Evolutionary conservation across 2,797 vertebrate species (phyloP).

Genomic region (Poecilia wingei): DNA sequence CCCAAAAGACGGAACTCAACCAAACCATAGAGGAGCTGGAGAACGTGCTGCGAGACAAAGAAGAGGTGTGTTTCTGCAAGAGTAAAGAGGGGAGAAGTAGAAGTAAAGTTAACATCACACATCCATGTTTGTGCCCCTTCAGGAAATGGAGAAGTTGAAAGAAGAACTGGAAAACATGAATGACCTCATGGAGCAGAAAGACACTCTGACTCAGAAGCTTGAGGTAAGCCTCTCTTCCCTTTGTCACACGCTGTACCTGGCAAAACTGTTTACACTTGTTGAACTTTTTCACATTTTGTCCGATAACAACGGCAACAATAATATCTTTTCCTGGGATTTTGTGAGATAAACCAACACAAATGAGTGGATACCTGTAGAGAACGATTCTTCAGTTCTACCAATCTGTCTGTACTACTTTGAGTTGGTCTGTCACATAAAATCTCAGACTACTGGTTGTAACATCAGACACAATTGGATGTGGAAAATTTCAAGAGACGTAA

Average conservation of each 20-base stretch:
- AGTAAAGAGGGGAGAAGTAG: background rate
- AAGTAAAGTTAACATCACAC: background rate
- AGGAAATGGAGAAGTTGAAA: constrained; percentile 98
- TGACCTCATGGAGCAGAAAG: constrained; percentile 94
- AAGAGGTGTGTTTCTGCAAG: constrained; percentile 82
- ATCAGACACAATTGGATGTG: background rate
- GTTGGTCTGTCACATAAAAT: background rate
- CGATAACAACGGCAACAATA: background rate
- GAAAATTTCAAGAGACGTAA: background rate
- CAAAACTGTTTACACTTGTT: background rate
- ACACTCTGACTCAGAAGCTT: constrained; percentile 91
- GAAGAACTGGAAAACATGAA: constrained; percentile 95
- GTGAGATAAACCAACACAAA: background rate
- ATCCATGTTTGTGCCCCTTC: constrained; percentile 19
- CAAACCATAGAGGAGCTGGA: constrained; percentile 98
- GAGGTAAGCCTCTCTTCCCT: constrained; percentile 80
- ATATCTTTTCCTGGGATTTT: background rate
- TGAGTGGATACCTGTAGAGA: background rate
- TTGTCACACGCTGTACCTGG: background rate
- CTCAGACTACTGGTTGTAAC: background rate
- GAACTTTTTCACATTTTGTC: background rate
- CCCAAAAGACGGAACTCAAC: constrained; percentile 96
- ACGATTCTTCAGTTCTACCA: background rate
- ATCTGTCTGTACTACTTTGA: background rate
- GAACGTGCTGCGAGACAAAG: constrained; percentile 89